Conservation (phyloP, 2,113 vertebrate species). For the Malurus melanocephalus region DNA sequence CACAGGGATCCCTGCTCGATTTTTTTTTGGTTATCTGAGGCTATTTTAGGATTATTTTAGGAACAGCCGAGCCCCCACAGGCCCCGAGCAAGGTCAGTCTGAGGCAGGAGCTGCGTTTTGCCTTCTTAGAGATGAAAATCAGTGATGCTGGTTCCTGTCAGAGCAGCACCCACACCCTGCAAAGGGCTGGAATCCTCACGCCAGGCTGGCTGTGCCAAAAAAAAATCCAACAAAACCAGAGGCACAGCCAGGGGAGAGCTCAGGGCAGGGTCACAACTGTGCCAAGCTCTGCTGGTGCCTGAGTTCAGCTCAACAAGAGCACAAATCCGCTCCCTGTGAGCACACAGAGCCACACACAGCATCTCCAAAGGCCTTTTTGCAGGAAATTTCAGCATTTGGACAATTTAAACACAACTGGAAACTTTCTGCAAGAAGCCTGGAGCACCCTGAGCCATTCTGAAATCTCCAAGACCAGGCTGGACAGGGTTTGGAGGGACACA, state of each 20-base stretch:
- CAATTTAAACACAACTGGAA: too few species aligned
- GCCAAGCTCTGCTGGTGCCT: not conserved
- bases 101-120: not conserved
- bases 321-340: not conserved
- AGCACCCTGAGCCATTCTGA: too few species aligned
- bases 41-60: not conserved
- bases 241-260: not conserved
- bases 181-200: accelerated
- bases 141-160: not conserved
- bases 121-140: not conserved
- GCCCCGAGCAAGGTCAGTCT: not conserved
- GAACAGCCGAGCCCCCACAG: not conserved
- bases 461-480: too few species aligned
- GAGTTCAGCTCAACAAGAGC: not conserved
- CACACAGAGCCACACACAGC: not conserved
- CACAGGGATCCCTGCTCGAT: accelerated
- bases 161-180: not conserved
- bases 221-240: not conserved
- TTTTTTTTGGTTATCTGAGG: not conserved
- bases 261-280: accelerated
- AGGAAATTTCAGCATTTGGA: not conserved
- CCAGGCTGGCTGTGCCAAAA: not conserved
- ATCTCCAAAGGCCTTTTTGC: not conserved
- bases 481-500: too few species aligned
- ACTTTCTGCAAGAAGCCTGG: too few species aligned